Evolutionary conservation across 2,113 vertebrate genomes (phyloP).

Genomic region (Siniperca knerii): DNA sequence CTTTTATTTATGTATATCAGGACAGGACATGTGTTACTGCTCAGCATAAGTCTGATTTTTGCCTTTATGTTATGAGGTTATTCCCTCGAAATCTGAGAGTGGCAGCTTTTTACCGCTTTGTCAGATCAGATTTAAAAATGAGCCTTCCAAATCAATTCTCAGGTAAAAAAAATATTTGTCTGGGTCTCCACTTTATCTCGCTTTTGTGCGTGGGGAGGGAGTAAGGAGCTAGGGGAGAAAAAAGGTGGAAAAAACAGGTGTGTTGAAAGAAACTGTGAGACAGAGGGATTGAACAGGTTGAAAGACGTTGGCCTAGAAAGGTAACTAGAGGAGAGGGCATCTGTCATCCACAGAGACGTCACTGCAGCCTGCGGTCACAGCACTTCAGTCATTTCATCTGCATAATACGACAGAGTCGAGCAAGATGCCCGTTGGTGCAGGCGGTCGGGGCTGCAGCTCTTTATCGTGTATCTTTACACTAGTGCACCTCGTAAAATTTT

Average conservation of each 20-base stretch:
- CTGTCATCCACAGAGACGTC: constrained; percentile 26
- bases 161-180: background rate
- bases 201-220: background rate
- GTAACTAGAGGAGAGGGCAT: constrained; percentile 29
- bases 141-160: background rate
- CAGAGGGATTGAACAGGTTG: constrained; percentile 5
- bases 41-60: background rate
- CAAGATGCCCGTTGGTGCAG: background rate
- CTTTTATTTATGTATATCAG: background rate
- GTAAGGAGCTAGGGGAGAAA: background rate
- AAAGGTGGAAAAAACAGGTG: background rate
- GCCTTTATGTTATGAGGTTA: background rate
- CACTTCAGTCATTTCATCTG: constrained; percentile 28
- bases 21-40: background rate
- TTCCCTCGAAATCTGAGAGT: background rate
- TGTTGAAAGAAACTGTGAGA: background rate
- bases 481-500: background rate
- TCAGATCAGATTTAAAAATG: background rate
- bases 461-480: constrained; percentile 1
- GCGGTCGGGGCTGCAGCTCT: background rate
- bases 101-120: background rate
- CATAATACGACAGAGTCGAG: constrained; percentile 27
- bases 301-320: constrained; percentile 4
- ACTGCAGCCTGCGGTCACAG: background rate
- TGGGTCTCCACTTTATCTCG: background rate